These are phyloP conservation scores for Poecilia gillii DNA, from an alignment of 2,797 vertebrate genomes.

Conservation along the genomic window DNA sequence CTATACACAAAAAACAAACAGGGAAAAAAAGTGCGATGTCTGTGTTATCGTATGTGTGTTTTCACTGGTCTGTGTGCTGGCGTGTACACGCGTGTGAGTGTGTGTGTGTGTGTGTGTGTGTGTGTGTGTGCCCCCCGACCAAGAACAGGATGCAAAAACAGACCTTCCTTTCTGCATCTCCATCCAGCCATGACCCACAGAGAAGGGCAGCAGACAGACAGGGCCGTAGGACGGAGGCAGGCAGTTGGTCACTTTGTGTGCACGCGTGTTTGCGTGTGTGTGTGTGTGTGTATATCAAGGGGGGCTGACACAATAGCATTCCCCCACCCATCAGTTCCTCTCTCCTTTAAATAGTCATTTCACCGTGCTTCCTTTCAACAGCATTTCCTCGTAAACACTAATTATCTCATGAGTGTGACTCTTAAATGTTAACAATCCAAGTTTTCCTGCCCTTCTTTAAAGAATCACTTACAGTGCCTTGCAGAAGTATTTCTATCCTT, in stretches of 20 bases:
- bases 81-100: background rate
- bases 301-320: conserved; percentile 70
- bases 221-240: conserved; percentile 63
- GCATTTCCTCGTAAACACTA: conserved; percentile 74
- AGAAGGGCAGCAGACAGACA: conserved; percentile 72
- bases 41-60: conserved; percentile 29
- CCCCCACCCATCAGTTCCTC: conserved; percentile 73
- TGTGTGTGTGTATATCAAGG: conserved; percentile 23
- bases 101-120: conserved; percentile 10
- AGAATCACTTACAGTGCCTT: conserved; percentile 35
- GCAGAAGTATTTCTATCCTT: background rate
- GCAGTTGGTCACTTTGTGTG: conserved; percentile 73
- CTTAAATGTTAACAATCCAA: conserved; percentile 67
- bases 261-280: conserved; percentile 12
- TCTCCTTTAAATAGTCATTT: conserved; percentile 79
- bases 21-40: conserved; percentile 4
- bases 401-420: conserved; percentile 76
- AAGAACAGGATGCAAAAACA: conserved; percentile 78
- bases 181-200: conserved; percentile 79
- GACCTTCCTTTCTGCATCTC: conserved; percentile 79
- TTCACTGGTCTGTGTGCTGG: conserved; percentile 11
- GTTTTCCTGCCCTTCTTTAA: conserved; percentile 36
- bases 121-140: conserved; percentile 61
- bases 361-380: conserved; percentile 72
- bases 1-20: conserved; percentile 38